phyloP scores from a whole-genome alignment of 64 coral and sea anemone genomes.

The Platygyra sinensis region DNA sequence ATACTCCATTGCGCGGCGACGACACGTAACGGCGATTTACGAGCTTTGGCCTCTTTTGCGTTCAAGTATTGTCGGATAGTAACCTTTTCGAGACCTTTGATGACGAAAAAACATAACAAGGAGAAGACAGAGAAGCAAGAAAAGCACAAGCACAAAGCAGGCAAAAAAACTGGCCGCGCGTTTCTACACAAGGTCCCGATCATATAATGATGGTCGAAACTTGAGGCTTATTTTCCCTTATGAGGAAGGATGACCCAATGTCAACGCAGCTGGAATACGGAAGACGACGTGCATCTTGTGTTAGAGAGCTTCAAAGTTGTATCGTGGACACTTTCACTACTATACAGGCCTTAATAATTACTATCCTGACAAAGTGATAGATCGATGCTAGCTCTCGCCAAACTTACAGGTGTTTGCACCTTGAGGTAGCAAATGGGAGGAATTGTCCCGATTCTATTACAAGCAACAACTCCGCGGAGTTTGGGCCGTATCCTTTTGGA shows the following conservation, averaged over 20 bases:
- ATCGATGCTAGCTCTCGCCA: slow-evolving; percentile 44
- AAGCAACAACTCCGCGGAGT: slow-evolving; percentile 38
- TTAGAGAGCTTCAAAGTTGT: slow-evolving; percentile 50
- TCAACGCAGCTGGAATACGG: slow-evolving; percentile 45
- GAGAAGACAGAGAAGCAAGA: too few species aligned
- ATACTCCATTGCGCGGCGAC: too few species aligned
- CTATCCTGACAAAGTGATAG: slow-evolving; percentile 52
- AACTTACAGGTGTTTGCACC: background rate
- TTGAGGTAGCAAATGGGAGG: slow-evolving; percentile 10
- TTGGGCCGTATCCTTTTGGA: slow-evolving; percentile 16
- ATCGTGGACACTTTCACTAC: slow-evolving; percentile 53
- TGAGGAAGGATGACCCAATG: slow-evolving; percentile 57
- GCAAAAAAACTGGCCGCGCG: too few species aligned
- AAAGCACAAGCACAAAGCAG: too few species aligned
- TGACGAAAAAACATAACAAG: too few species aligned
- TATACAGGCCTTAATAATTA: slow-evolving; percentile 64
- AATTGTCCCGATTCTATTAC: slow-evolving; percentile 29
- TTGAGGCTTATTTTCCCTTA: too few species aligned
- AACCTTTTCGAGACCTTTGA: too few species aligned
- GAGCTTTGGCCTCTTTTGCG: too few species aligned
- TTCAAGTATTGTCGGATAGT: too few species aligned
- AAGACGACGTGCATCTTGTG: slow-evolving; percentile 54
- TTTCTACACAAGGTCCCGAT: too few species aligned
- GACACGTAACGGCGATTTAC: too few species aligned
- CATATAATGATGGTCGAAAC: too few species aligned